phyloP scores from a whole-genome alignment of 1,140 invertebrate species.

The Oedothorax gibbosus region DNA sequence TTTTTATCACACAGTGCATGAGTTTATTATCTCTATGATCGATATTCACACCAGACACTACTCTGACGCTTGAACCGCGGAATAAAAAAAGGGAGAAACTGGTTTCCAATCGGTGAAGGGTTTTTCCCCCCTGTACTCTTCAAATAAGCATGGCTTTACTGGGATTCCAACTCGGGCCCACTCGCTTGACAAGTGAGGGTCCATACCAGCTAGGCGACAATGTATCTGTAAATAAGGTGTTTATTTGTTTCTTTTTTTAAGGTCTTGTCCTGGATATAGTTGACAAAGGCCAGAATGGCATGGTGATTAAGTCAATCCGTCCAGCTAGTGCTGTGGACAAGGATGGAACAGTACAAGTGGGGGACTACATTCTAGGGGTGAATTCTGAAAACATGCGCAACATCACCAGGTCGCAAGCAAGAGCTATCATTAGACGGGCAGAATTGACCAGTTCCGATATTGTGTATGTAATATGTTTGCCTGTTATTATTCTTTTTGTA shows the following conservation, averaged over 20 bases:
- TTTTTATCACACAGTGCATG: too few species aligned
- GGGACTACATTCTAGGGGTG: slow-evolving; percentile 72
- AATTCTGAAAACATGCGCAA: slow-evolving; percentile 77
- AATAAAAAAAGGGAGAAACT: too few species aligned
- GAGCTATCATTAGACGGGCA: slow-evolving; percentile 75
- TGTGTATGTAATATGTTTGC: slow-evolving; percentile 67
- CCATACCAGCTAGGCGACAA: too few species aligned
- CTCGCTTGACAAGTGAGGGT: too few species aligned
- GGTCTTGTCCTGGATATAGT: slow-evolving; percentile 73
- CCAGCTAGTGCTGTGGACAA: slow-evolving; percentile 72
- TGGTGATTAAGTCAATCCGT: slow-evolving; percentile 73
- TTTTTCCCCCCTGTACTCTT: too few species aligned
- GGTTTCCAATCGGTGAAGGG: too few species aligned
- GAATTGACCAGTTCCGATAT: slow-evolving; percentile 74
- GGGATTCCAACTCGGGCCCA: too few species aligned
- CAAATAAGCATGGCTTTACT: too few species aligned
- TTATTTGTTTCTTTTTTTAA: slow-evolving; percentile 62
- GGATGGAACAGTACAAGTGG: slow-evolving; percentile 74
- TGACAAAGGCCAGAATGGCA: slow-evolving; percentile 77
- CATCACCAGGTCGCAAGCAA: slow-evolving; percentile 75
- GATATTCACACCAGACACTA: too few species aligned
- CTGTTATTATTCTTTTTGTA: too few species aligned
- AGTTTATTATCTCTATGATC: too few species aligned
- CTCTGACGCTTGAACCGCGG: too few species aligned
- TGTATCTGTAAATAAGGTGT: background rate